Base-by-base conservation (phyloP, 2,797 vertebrate genomes). In the Muscicapa comitata region DNA sequence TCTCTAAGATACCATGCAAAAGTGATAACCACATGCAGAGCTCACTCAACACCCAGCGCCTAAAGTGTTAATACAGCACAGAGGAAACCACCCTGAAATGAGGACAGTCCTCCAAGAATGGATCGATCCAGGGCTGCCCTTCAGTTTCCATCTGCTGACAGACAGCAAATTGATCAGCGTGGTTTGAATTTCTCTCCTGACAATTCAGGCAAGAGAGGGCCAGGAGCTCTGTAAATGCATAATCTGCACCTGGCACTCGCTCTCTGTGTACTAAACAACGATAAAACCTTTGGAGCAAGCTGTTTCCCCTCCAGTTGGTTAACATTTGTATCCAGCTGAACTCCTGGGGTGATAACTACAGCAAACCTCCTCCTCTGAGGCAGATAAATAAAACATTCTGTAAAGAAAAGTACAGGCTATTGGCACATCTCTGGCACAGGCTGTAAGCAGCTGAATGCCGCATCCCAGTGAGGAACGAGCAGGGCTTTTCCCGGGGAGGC, bases 81-180 rank as follows among this genome's bases (percentile, higher is more conserved):
- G 63, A 25, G 70, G 47, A 93, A 94, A 72, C 1, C 5, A 23
- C 70, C 91, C 85, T 48, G 88, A 86, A 95, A 81, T 2, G 54
- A 94, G 87, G 53, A 89, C 83, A 35, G 63, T 7, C 66, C 57
- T 90, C 91, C 88, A 77, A 77, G 86, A 85, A 86, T 0, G 0
- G 31, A 88, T 93, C 55, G 42, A 90, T 94, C 74, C 63, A 81
- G 82, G 87, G 85, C 6, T 96, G 66, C 83, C 93, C 86, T 90
- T 92, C 93, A 54, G 71, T 77, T 82, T 59, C 59, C 88, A 33
- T 51, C 21, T 57, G 68, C 71, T 88, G 79, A 87, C n/a, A 57
- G 86, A 86, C 20, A 76, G 73, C 81, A 71, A 68, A 80, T 33
- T 51, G 91, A 85, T 92, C 57, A 20, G n/a, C 19, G 48, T 48